Base-by-base conservation (phyloP, 2,888 invertebrate species). In the Resseliella maxima region DNA sequence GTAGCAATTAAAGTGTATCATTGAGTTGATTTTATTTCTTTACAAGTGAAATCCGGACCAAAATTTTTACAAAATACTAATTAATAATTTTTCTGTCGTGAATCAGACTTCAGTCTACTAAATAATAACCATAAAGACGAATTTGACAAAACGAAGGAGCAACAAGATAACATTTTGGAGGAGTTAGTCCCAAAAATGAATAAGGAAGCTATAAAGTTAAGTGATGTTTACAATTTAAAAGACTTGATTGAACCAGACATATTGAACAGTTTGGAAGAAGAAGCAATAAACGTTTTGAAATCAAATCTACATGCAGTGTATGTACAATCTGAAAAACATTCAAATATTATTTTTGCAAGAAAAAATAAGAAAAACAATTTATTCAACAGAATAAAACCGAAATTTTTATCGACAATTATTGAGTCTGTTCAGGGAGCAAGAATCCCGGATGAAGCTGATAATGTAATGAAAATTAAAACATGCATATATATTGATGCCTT, bases 401-500 rank as follows among this genome's bases (percentile, higher is more conserved):
- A 90, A 36, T 90, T 1, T 88, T 88, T 83, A 54, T 88, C 85
- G 31, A 35, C 72, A 0, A 85, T 83, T 15, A 87, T 88, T 27
- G 85, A 36, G 2, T 5, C 24, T 0, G 86, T 88, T 21, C 87
- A 88, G 38, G 85, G 21, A 0, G 72, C 85, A 0, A 8, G 36
- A 0, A 31, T 31, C 3, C 86, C 87, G 8, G 87, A 87, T 0
- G 87, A 88, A 1, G 81, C 0, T 0, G 64, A 87, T 36, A 89
- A 88, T 41, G 87, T 90, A 24, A 86, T 89, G 0, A 88, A 89
- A 15, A 87, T 91, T 0, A 91, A 91, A 50, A 85, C 90, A 0
- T 89, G 90, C 3, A 89, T 91, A 21, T 91, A 90, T 85, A 89
- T 91, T 89, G 91, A 91, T 87, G 89, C 88, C 0, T 87, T 91